These are phyloP conservation scores for Hylyphantes graminicola DNA, from an alignment of 1,140 invertebrate species.

Conservation along the genomic window DNA sequence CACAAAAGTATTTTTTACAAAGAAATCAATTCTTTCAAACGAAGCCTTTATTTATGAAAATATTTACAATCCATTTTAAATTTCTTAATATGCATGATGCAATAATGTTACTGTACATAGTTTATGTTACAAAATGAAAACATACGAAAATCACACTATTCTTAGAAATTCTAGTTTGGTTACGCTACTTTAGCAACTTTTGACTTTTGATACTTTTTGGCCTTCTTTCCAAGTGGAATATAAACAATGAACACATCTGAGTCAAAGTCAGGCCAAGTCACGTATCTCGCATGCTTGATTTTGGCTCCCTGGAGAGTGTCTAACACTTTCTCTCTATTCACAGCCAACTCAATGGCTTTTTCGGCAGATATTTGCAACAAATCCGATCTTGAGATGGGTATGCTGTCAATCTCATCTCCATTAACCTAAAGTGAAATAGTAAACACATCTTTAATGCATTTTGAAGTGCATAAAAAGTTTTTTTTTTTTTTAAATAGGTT, in stretches of 20 bases:
- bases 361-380: slow-evolving; percentile 72
- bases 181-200: slow-evolving; percentile 19
- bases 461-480: no score
- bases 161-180: background rate
- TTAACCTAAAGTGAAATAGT: slow-evolving; percentile 71
- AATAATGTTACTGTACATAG: background rate
- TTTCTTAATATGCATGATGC: background rate
- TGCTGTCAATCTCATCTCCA: slow-evolving; percentile 69
- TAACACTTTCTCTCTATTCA: slow-evolving; percentile 59
- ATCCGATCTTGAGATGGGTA: slow-evolving; percentile 71
- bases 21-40: no score
- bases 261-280: slow-evolving; percentile 32
- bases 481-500: no score
- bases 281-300: slow-evolving; percentile 23
- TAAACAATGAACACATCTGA: slow-evolving; percentile 37
- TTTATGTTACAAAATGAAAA: background rate
- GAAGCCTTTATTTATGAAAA: no score
- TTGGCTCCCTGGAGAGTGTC: slow-evolving; percentile 22
- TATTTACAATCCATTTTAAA: background rate
- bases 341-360: slow-evolving; percentile 71
- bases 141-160: background rate
- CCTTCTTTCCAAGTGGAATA: slow-evolving; percentile 33
- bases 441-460: background rate
- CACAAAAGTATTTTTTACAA: no score
- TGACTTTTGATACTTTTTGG: slow-evolving; percentile 5